Percentiles rank a stretch among this genome's conserved stretches.
Evolutionary conservation across 2,888 invertebrate species (phyloP).

Genomic region (Pheosia gnoma): DNA sequence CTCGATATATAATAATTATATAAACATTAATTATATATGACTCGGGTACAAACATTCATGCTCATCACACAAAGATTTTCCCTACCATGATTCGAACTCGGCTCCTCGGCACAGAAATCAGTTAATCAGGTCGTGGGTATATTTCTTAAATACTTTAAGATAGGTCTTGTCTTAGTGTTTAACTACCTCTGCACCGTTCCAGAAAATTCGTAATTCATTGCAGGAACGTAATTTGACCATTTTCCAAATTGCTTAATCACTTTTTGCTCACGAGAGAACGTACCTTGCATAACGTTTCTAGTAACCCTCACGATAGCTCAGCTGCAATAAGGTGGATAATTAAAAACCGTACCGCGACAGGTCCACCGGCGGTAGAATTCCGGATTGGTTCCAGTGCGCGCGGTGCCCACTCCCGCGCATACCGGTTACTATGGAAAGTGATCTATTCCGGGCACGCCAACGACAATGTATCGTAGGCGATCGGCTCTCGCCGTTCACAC

Average conservation of each 20-base stretch:
- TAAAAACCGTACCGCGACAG: constrained; percentile 1
- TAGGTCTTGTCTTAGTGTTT: too few species aligned
- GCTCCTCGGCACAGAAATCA: too few species aligned
- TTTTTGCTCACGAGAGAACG: neutral
- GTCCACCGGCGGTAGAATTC: constrained; percentile 12
- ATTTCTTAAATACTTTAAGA: too few species aligned
- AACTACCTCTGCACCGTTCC: too few species aligned
- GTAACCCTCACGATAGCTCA: neutral
- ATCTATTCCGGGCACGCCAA: constrained; percentile 43
- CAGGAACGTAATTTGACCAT: too few species aligned
- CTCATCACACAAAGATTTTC: too few species aligned
- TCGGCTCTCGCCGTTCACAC: constrained; percentile 39
- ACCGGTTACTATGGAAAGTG: constrained; percentile 55
- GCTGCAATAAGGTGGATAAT: neutral
- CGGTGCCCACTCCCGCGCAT: constrained; percentile 12
- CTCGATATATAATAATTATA: too few species aligned
- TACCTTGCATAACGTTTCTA: neutral
- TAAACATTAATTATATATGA: too few species aligned
- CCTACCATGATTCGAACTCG: too few species aligned
- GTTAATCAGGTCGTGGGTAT: too few species aligned
- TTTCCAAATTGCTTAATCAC: neutral
- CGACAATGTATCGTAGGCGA: constrained; percentile 55
- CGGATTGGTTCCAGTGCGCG: constrained; percentile 25
- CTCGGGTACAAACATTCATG: too few species aligned
- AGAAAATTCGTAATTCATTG: too few species aligned